Conservation (phyloP, 53 echinoderm and acorn worm species). For the Apostichopus leukothele region DNA sequence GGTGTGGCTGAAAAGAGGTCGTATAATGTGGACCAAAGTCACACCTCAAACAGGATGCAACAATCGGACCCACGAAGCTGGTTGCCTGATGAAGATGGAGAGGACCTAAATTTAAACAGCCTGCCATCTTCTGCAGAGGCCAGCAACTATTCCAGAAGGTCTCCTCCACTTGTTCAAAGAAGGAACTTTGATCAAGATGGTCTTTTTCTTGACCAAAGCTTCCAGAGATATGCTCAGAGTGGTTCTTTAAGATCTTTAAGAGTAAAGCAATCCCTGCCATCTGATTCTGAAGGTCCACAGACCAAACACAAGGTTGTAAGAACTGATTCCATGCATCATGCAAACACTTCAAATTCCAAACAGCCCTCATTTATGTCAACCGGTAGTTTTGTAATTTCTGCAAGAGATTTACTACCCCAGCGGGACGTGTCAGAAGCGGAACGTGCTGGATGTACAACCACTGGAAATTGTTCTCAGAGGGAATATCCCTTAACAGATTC, state of each 20-base stretch:
- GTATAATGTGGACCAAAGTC: neutral
- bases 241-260: neutral
- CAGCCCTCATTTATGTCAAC: constrained; percentile 18
- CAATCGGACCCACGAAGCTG: neutral
- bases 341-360: neutral
- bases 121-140: neutral
- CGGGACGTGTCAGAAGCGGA: neutral
- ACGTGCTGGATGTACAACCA: neutral
- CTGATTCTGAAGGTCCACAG: neutral
- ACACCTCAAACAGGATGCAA: neutral
- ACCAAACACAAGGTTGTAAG: neutral
- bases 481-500: no score
- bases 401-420: constrained; percentile 20
- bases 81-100: neutral
- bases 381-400: constrained; percentile 17
- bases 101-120: no score
- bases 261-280: neutral
- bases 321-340: neutral
- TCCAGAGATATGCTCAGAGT: neutral
- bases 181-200: neutral
- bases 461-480: neutral
- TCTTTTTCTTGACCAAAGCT: neutral
- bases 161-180: neutral
- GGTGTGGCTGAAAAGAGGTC: neutral
- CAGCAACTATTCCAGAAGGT: neutral